Percentiles rank a stretch among this genome's conserved stretches.
Conservation (phyloP, 2,888 invertebrate genomes). For the Sphaerophoria rueppellii region DNA sequence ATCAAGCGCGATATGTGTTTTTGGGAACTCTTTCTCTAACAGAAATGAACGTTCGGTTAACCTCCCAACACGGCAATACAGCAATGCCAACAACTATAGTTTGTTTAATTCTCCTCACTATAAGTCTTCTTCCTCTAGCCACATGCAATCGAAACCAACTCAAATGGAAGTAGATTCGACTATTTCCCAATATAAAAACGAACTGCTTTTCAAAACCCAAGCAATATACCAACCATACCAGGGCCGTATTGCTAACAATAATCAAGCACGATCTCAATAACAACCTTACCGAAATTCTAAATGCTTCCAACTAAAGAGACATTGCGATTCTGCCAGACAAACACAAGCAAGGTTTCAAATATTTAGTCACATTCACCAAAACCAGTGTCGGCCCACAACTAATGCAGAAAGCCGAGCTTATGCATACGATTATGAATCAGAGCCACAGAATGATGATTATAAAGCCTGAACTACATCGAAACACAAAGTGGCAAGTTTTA, state of each 20-base stretch:
- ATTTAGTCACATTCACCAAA: constrained; percentile 15
- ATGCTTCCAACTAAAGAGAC: constrained; percentile 7
- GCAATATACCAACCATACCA: neutral
- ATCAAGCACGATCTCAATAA: neutral
- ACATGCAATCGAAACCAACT: too few species aligned
- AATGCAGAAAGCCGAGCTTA: too few species aligned
- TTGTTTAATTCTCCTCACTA: neutral
- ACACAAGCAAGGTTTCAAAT: neutral
- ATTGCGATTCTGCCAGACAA: neutral
- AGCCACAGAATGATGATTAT: neutral
- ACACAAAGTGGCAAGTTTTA: too few species aligned
- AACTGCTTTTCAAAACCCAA: too few species aligned
- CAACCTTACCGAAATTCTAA: neutral
- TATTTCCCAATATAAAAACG: too few species aligned
- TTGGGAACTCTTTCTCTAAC: constrained; percentile 14
- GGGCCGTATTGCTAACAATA: neutral
- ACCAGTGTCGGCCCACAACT: neutral
- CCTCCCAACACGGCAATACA: neutral
- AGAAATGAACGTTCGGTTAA: constrained; percentile 1
- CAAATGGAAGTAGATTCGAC: too few species aligned
- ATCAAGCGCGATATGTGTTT: constrained; percentile 46
- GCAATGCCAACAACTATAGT: too few species aligned
- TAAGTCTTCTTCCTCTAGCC: too few species aligned
- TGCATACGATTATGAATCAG: too few species aligned
- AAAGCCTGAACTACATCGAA: too few species aligned